A percentile compares a stretch with the other conserved stretches of the same genome.
Evolutionary conservation across 2,113 vertebrate species (phyloP).

Genomic region (Cyphomyrus discorhynchus): DNA sequence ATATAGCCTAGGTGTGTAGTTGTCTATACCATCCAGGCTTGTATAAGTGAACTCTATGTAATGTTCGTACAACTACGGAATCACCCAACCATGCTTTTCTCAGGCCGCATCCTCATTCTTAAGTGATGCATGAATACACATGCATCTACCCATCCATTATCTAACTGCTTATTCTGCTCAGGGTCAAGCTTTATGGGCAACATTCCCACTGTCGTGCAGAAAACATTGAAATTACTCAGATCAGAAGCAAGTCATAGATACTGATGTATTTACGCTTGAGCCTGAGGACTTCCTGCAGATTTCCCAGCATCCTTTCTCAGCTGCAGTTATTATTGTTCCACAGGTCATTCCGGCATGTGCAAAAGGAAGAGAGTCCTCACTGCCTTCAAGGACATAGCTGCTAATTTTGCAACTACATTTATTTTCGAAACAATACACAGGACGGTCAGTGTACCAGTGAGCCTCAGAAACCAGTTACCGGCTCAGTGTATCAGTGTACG

Average conservation of each 20-base stretch:
- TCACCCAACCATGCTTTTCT: not conserved
- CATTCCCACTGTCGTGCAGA: not conserved
- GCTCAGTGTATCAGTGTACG: not conserved
- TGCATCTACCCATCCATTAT: not conserved
- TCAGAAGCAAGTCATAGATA: not conserved
- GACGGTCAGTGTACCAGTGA: not conserved
- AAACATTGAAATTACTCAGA: not conserved
- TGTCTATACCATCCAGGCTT: not conserved
- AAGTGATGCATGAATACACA: not conserved
- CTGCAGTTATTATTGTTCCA: not conserved
- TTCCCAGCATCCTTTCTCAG: not conserved
- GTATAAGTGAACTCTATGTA: not conserved
- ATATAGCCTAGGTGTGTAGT: not conserved
- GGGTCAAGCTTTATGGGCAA: not conserved
- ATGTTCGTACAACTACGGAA: not conserved
- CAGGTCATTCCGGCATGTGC: not conserved
- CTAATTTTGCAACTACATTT: not conserved
- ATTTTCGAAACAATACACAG: not conserved
- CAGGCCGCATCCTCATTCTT: not conserved
- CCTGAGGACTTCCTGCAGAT: not conserved
- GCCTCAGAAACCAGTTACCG: not conserved
- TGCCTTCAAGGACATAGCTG: not conserved
- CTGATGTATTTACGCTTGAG: not conserved
- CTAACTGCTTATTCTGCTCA: not conserved
- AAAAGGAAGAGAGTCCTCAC: not conserved